Evolutionary conservation across 2,113 vertebrate genomes (phyloP).

Genomic region (Columba livia): DNA sequence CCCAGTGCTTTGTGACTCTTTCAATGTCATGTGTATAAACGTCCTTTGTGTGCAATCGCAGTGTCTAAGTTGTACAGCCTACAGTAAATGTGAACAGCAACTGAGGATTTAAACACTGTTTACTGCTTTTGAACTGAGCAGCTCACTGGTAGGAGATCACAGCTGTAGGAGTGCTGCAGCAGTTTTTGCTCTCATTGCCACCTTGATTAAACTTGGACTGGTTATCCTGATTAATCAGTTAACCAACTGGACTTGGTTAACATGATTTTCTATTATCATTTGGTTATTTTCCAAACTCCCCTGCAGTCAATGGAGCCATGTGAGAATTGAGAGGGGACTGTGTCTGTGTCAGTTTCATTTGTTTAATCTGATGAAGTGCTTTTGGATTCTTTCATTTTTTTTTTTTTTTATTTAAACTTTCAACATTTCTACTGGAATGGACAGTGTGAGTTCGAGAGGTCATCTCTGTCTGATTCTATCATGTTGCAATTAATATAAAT

Average conservation of each 20-base stretch:
- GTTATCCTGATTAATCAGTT: neutral
- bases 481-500: neutral
- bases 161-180: neutral
- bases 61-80: neutral
- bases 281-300: neutral
- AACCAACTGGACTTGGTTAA: neutral
- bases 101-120: fast-evolving
- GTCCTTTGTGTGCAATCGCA: slow-evolving; percentile 9
- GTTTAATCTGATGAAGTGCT: neutral
- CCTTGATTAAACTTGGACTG: neutral
- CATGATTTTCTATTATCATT: neutral
- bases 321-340: neutral
- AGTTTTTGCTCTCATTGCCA: neutral
- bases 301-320: neutral
- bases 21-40: neutral
- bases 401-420: neutral
- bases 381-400: too few relatives aligned
- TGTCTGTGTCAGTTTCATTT: neutral
- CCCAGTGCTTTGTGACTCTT: neutral
- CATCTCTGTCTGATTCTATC: neutral
- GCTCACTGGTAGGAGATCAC: neutral
- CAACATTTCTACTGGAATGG: neutral
- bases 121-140: neutral
- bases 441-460: neutral
- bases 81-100: neutral